phyloP scores from a whole-genome alignment of 1,140 invertebrate genomes.

The Dendroctonus ponderosae region DNA sequence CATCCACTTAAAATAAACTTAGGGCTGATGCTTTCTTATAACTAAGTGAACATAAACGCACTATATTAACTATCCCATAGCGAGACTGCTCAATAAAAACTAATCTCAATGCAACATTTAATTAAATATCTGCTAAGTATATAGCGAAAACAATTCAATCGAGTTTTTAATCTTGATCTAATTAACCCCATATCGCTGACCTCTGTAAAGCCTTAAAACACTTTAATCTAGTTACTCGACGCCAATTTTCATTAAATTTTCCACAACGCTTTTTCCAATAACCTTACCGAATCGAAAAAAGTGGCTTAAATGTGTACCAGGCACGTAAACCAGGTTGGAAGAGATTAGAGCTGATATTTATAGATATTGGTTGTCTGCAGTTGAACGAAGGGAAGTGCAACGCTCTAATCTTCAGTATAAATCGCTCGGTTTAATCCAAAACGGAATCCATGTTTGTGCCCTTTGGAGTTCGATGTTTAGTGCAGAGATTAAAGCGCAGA shows the following conservation, averaged over 20 bases:
- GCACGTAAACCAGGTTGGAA: constrained; percentile 4
- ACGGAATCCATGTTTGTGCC: neutral
- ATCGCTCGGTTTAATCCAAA: neutral
- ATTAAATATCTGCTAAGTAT: too few relatives aligned
- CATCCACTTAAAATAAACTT: too few relatives aligned
- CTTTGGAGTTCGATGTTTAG: neutral
- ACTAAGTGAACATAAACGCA: too few relatives aligned
- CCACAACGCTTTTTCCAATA: neutral
- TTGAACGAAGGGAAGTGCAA: constrained; percentile 7
- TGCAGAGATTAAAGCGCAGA: neutral
- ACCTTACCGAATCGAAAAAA: constrained; percentile 2
- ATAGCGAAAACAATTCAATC: too few relatives aligned
- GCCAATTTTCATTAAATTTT: constrained; percentile 1
- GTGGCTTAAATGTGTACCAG: constrained; percentile 3
- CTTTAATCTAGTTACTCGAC: neutral
- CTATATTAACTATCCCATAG: too few relatives aligned
- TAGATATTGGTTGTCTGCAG: constrained; percentile 14
- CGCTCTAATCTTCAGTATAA: constrained; percentile 8
- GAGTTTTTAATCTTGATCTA: too few relatives aligned
- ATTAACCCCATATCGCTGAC: too few relatives aligned
- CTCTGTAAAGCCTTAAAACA: too few relatives aligned
- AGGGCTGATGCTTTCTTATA: too few relatives aligned
- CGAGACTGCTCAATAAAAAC: too few relatives aligned
- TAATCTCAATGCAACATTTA: too few relatives aligned
- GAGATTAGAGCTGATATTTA: constrained; percentile 12